Percentiles rank a stretch among this genome's conserved stretches.
phyloP scores from a whole-genome alignment of 2,797 vertebrate species.

The Coilia nasus region DNA sequence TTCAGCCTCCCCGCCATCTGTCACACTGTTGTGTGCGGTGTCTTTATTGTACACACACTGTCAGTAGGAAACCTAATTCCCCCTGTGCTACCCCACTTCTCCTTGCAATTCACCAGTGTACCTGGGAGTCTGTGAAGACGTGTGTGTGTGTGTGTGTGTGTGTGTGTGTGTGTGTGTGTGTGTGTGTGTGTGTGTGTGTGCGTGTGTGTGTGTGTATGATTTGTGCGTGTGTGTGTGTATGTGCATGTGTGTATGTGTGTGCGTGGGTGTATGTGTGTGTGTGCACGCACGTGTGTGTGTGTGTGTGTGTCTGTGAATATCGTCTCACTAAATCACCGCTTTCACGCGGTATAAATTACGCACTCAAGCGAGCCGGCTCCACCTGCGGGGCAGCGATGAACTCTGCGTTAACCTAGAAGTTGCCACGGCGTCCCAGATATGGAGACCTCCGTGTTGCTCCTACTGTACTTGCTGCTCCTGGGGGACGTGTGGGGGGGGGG shows the following conservation, averaged over 20 bases:
- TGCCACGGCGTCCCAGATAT: conserved; percentile 5
- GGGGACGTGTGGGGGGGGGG: not conserved
- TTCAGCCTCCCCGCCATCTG: conserved; percentile 58
- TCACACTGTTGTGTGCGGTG: conserved; percentile 37
- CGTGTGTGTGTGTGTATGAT: too few relatives aligned
- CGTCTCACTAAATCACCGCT: conserved; percentile 19
- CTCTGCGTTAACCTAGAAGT: conserved; percentile 6
- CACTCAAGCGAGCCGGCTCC: not conserved
- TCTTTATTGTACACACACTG: not conserved
- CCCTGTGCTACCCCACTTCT: not conserved
- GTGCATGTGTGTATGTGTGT: too few relatives aligned
- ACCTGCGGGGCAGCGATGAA: not conserved
- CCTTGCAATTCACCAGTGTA: conserved; percentile 11
- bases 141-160: not conserved
- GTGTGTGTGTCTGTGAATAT: conserved; percentile 31
- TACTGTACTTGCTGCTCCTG: not conserved
- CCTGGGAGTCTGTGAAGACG: not conserved
- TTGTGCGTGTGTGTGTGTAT: too few relatives aligned
- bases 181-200: not conserved
- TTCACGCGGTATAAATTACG: conserved; percentile 5
- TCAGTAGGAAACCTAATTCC: conserved; percentile 4
- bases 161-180: too few relatives aligned
- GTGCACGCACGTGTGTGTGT: conserved; percentile 7
- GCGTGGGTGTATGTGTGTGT: conserved; percentile 1
- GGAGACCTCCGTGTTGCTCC: not conserved